phyloP scores from a whole-genome alignment of 2,113 vertebrate species.

The Larimichthys crocea region DNA sequence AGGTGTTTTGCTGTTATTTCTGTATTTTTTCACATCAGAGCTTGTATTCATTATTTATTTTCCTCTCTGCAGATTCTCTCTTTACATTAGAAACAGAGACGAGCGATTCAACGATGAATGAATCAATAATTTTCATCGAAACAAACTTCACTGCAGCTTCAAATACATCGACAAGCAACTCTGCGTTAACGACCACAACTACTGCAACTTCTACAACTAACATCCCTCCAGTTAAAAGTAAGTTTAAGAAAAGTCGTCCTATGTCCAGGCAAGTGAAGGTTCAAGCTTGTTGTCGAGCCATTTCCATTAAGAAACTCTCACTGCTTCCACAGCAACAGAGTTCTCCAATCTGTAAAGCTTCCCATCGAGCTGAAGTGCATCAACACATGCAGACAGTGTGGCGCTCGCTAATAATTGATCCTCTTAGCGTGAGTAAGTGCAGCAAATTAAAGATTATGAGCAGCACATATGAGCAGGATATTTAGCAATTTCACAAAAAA shows the following conservation, averaged over 20 bases:
- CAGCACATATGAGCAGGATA: constrained; percentile 26
- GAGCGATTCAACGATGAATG: constrained; percentile 62
- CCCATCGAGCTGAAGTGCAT: constrained; percentile 39
- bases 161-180: constrained; percentile 37
- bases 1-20: constrained; percentile 31
- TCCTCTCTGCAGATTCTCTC: constrained; percentile 73
- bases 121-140: constrained; percentile 30
- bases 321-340: constrained; percentile 12
- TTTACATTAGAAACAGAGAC: constrained; percentile 78
- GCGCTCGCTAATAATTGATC: constrained; percentile 67
- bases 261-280: neutral
- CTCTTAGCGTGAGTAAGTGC: constrained; percentile 44
- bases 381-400: constrained; percentile 54
- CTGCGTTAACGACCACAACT: constrained; percentile 30
- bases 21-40: neutral
- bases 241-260: constrained; percentile 14
- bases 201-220: constrained; percentile 38
- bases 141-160: constrained; percentile 48
- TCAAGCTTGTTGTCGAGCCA: neutral
- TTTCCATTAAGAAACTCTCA: constrained; percentile 7
- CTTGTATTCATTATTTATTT: constrained; percentile 2
- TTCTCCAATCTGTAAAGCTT: constrained; percentile 21
- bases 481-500: constrained; percentile 10
- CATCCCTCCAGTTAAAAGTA: constrained; percentile 77
- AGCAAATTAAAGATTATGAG: constrained; percentile 42